Evolutionary conservation across 2,797 vertebrate species (phyloP), one percentile per base, ranked within the genome.

Genomic region (Fratercula arctica): DNA sequence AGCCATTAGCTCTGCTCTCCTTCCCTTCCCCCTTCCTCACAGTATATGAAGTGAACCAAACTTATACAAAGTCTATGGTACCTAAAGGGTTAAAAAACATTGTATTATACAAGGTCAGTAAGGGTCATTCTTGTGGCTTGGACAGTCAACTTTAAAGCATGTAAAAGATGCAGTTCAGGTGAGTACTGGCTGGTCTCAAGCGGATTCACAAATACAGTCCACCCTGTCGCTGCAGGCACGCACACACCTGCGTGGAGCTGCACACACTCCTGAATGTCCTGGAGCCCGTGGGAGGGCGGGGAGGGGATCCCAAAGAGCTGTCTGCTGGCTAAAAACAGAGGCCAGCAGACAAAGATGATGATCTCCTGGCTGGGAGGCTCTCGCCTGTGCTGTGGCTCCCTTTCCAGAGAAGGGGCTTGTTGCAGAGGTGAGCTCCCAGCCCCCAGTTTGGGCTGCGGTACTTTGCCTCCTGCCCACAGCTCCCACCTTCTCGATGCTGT

Each of bases 111-210:
- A 96, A 98, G 97, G 97, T 98, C 98, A 98, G 98, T 98, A 98
- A 98, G 98, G 98, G 97, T 98, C 97, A 97, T 96, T 96, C 98
- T 98, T 97, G 97, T 98, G 97, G 98, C 98, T 97, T 97, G 98
- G 98, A 98, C 95, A 98, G 98, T 98, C 98, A 98, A 97, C 97
- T 96, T 96, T 97, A 97, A 97, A 96, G 97, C 95, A 90, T 89
- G 96, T 96, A 97, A 91, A 93, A 96, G 94, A 76, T 98, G 96
- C 97, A 93, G 87, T 63, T 61, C 97, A 99, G 99, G 99, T 99
- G 99, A 99, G 99, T 99, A 98, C 98, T 91, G 96, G 92, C 97
- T 97, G 97, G 96, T 98, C 97, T 98, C 97, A 91, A 98, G 98
- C 95, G 33, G 85, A 97, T 98, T 98, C 98, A 98, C 97, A 97